Conservation (phyloP, 30 jellyfish, hydroid and myxozoan species). For the Hydractinia echinata region DNA sequence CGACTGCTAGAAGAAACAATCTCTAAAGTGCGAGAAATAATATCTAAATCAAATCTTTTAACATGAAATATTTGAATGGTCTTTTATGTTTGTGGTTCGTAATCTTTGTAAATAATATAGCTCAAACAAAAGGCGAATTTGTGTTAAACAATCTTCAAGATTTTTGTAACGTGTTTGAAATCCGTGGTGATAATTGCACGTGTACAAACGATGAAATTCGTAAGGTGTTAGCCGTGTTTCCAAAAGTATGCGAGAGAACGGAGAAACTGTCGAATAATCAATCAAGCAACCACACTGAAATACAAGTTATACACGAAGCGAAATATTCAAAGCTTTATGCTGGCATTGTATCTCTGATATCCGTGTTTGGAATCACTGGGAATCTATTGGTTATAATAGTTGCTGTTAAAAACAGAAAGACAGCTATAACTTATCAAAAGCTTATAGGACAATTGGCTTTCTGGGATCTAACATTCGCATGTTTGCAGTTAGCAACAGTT, state of each 20-base stretch:
- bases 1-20: too few relatives aligned
- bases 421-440: not conserved
- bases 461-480: not conserved
- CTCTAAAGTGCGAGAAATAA: too few relatives aligned
- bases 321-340: not conserved
- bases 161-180: constrained; percentile 6
- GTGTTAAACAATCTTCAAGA: not conserved
- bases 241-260: not conserved
- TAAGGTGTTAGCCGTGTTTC: not conserved
- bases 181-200: not conserved
- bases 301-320: not conserved
- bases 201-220: not conserved
- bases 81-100: too few relatives aligned
- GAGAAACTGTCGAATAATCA: not conserved
- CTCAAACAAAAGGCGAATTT: too few relatives aligned
- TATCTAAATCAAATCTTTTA: too few relatives aligned
- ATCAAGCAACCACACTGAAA: not conserved
- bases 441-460: not conserved
- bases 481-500: not conserved
- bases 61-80: too few relatives aligned
- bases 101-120: too few relatives aligned
- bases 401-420: not conserved
- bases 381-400: not conserved
- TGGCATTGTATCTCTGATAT: not conserved
- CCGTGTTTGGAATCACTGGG: not conserved